These are phyloP conservation scores for Oryzias javanicus DNA, from an alignment of 2,113 vertebrate genomes.

Conservation along the genomic window DNA sequence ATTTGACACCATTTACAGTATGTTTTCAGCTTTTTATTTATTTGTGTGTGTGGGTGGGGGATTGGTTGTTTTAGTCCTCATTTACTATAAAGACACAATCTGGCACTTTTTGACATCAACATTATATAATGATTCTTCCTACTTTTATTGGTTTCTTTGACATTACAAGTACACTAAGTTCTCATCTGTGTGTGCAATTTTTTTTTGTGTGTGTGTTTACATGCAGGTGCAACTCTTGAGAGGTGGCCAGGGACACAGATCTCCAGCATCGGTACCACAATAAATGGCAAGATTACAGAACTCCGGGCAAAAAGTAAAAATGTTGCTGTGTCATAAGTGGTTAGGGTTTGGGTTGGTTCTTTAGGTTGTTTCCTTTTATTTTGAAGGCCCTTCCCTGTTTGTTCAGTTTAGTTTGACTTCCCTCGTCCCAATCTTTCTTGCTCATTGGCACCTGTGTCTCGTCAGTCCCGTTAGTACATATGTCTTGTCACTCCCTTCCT, in stretches of 20 bases:
- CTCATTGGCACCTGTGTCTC: too few relatives aligned
- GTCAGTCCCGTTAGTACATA: too few relatives aligned
- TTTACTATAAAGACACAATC: neutral
- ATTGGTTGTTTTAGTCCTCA: too few relatives aligned
- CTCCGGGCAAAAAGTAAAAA: slow-evolving; percentile 11
- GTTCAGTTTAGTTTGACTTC: too few relatives aligned
- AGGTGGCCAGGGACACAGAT: neutral
- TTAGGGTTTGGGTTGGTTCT: neutral
- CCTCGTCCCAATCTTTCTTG: too few relatives aligned
- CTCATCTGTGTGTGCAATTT: neutral
- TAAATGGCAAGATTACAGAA: slow-evolving; percentile 21
- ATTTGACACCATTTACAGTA: too few relatives aligned
- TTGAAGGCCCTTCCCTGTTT: too few relatives aligned
- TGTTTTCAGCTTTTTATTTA: too few relatives aligned
- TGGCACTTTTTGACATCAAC: neutral
- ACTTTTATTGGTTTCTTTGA: neutral
- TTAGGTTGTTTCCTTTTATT: neutral
- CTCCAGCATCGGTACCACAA: slow-evolving; percentile 13
- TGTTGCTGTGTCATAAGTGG: neutral
- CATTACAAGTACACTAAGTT: neutral
- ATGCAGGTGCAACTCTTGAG: slow-evolving; percentile 20
- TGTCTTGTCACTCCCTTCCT: too few relatives aligned
- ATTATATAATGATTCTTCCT: too few relatives aligned
- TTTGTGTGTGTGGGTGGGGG: too few relatives aligned
- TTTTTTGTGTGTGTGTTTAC: neutral